A percentile compares a stretch with the other conserved stretches of the same genome.
Conservation (phyloP, 92 coral and sea anemone genomes). For the Siderastrea siderea region DNA sequence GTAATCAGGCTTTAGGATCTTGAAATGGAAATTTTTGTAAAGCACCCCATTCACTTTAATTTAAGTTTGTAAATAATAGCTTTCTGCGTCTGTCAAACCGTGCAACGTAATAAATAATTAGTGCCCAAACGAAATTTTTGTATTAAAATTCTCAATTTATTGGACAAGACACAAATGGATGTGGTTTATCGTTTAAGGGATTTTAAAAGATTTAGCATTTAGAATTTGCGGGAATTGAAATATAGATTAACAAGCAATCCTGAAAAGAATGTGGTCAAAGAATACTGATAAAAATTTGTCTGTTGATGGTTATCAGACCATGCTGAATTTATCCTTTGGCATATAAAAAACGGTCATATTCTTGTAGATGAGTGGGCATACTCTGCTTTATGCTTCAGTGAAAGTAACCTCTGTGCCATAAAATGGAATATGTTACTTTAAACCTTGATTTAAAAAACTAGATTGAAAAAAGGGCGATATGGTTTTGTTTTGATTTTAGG, state of each 20-base stretch:
- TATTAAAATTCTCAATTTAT: neutral
- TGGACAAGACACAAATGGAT: neutral
- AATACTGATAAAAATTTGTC: neutral
- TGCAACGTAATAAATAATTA: neutral
- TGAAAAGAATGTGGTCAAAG: constrained; percentile 1
- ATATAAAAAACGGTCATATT: neutral
- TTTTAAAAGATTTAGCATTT: neutral
- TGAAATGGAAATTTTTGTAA: constrained; percentile 1
- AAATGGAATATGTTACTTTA: neutral
- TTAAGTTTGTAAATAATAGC: constrained; percentile 2
- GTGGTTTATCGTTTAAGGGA: neutral
- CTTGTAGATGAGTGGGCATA: too few species aligned
- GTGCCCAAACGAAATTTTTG: neutral
- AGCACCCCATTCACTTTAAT: neutral
- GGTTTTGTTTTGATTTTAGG: neutral
- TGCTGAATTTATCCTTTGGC: constrained; percentile 4
- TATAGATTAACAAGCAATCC: neutral
- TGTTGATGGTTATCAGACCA: constrained; percentile 11
- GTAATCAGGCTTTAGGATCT: constrained; percentile 26
- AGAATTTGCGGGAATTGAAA: neutral
- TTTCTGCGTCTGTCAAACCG: constrained; percentile 5
- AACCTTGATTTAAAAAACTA: neutral
- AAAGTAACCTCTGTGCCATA: too few species aligned
- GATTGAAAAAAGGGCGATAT: neutral
- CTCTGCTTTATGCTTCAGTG: too few species aligned